These are phyloP conservation scores for Aphodius sticticus DNA, from an alignment of 2,888 invertebrate species.

Conservation along the genomic window DNA sequence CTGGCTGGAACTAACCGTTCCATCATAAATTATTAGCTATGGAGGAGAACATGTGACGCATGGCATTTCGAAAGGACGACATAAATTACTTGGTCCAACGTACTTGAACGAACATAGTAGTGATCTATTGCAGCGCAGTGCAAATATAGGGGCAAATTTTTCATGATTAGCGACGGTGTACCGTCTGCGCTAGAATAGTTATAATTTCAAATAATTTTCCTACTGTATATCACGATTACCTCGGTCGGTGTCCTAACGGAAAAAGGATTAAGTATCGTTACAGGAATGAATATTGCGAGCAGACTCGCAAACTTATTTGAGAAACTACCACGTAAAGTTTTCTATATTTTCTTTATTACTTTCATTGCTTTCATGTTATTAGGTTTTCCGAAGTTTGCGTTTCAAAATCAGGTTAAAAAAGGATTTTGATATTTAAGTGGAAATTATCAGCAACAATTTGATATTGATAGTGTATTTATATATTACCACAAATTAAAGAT, in stretches of 20 bases:
- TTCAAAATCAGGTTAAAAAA: too few species aligned
- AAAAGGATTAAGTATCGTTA: not conserved
- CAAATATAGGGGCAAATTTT: slow-evolving; percentile 20
- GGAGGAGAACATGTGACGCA: slow-evolving; percentile 15
- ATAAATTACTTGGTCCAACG: slow-evolving; percentile 17
- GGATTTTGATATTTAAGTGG: too few species aligned
- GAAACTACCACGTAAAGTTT: not conserved
- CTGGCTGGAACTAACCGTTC: slow-evolving; percentile 15
- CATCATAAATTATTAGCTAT: slow-evolving; percentile 17
- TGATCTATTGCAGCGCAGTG: slow-evolving; percentile 19
- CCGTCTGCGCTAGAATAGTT: not conserved
- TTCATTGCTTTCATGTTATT: too few species aligned
- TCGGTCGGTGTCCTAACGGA: not conserved
- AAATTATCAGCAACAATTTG: too few species aligned
- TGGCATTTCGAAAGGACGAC: slow-evolving; percentile 26
- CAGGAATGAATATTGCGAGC: not conserved
- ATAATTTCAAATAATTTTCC: not conserved
- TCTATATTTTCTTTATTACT: not conserved
- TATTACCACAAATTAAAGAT: too few species aligned
- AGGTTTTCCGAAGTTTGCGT: too few species aligned
- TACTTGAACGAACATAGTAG: slow-evolving; percentile 12
- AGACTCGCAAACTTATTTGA: not conserved
- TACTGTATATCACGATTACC: not conserved
- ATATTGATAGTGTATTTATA: too few species aligned
- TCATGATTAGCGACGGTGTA: not conserved